Evolutionary conservation across 2,113 vertebrate species (phyloP), one percentile per base, ranked within the genome.

Genomic region (Lates calcarifer): DNA sequence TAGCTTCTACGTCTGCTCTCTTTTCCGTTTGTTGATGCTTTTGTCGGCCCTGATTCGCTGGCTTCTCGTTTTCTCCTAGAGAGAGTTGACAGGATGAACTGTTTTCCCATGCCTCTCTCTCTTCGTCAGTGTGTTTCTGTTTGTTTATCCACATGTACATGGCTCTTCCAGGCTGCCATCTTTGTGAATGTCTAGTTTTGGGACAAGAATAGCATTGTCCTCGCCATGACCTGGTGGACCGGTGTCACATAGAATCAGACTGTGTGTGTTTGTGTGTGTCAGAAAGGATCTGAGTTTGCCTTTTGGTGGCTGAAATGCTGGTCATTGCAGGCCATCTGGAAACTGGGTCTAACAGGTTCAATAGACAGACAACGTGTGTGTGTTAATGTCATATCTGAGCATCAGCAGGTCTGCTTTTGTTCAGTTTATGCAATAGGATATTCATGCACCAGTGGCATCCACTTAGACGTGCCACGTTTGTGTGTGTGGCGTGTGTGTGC

Each of bases 321-420:
- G 39, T 66, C 63, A 81, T 13, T 35, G 37, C 45, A 74, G 61
- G 35, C 73, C 78, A 79, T 77, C 66, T 86, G 74, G 56, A 85
- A 77, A 71, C 28, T 67, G 20, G 58, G 24, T 69, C 37, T 45
- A 41, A 68, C 60, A 7, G 33, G 49, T 69, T 81, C 63, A 81
- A 37, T 62, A 18, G 18, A 33, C 35, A 49, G 43, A 10, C 24
- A 58, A 0, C 72, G 62, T 83, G 49, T 55, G 53, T 66, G 53
- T 28, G 74, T 75, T 56, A 73, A 31, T 86, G 57, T 74, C 74
- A 77, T 68, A 81, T 80, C 72, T 26, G 65, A 71, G 69, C 39
- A 65, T 84, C 67, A 64, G 73, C 79, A 61, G 57, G 79, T 81
- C 83, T 53, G 64, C 31, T 82, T 79, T 75, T 71, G 62, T 58